phyloP scores from a whole-genome alignment of 2,113 vertebrate genomes.

The Leptodactylus fuscus region DNA sequence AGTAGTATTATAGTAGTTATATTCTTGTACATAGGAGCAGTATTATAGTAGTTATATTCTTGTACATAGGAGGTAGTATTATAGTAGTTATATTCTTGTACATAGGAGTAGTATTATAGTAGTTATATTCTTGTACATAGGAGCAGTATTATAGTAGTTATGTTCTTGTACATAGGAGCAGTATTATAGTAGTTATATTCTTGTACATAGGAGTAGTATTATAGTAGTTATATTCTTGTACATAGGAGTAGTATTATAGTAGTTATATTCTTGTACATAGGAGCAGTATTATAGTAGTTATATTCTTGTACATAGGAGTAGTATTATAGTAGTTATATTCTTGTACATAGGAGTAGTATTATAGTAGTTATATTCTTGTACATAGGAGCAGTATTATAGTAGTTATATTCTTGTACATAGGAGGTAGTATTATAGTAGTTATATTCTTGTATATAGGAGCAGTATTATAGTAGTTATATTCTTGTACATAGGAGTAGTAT shows the following conservation, averaged over 20 bases:
- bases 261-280: too few relatives aligned
- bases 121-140: conserved; percentile 12
- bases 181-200: conserved; percentile 14
- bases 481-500: too few relatives aligned
- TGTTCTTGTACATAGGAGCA: background rate
- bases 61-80: background rate
- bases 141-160: conserved; percentile 11
- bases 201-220: background rate
- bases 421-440: background rate
- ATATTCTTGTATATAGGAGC: too few relatives aligned
- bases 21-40: background rate
- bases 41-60: conserved; percentile 3
- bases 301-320: background rate
- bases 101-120: background rate
- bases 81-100: conserved; percentile 3
- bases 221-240: conserved; percentile 2
- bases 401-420: background rate
- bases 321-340: background rate
- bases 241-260: too few relatives aligned
- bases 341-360: too few relatives aligned
- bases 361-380: background rate
- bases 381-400: background rate
- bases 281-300: background rate
- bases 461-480: too few relatives aligned
- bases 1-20: background rate